Evolutionary conservation across 2,888 invertebrate species (phyloP).

Genomic region (Limnephilus auricula): DNA sequence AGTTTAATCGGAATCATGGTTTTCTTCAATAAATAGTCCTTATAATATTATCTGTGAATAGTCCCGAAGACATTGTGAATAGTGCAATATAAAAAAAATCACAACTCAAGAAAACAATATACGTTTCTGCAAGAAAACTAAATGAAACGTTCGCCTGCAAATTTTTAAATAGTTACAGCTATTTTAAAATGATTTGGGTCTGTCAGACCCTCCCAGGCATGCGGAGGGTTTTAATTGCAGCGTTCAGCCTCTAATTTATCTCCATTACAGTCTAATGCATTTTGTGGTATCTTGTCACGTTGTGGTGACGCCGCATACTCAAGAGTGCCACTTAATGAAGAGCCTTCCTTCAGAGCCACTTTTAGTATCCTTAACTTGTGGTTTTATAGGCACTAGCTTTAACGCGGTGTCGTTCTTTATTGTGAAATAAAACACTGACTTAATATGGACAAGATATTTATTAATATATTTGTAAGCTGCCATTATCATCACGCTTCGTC

Average conservation of each 20-base stretch:
- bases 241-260: slow-evolving; percentile 34
- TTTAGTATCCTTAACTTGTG: not conserved
- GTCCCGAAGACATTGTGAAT: too few species aligned
- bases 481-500: not conserved
- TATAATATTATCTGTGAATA: too few species aligned
- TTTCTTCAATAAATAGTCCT: too few species aligned
- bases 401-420: not conserved
- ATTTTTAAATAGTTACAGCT: too few species aligned
- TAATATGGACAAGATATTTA: not conserved
- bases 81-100: too few species aligned
- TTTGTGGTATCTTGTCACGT: slow-evolving; percentile 13
- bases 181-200: too few species aligned
- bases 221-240: slow-evolving; percentile 9
- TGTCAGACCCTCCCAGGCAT: too few species aligned
- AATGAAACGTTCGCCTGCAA: too few species aligned
- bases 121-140: too few species aligned
- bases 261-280: slow-evolving; percentile 44
- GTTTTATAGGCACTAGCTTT: not conserved
- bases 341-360: not conserved
- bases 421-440: not conserved
- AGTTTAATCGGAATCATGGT: too few species aligned
- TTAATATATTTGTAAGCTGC: not conserved
- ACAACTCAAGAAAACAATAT: too few species aligned
- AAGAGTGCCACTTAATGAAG: slow-evolving; percentile 8
- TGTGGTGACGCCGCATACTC: slow-evolving; percentile 16